Evolutionary conservation across 1,140 invertebrate genomes (phyloP).

Genomic region (Papilio polyxenes): DNA sequence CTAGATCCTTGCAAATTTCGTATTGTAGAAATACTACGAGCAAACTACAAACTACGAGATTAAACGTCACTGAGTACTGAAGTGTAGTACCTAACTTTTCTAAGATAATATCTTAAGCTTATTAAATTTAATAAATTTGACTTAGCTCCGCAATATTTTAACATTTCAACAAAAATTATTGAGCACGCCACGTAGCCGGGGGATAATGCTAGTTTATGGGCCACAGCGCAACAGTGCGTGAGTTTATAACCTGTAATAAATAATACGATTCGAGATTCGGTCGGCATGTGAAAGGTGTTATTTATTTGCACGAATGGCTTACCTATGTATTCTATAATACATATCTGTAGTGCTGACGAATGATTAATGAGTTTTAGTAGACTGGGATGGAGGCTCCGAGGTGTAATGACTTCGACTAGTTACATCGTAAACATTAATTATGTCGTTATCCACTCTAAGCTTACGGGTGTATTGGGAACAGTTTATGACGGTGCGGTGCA

Average conservation of each 20-base stretch:
- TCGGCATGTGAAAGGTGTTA: constrained; percentile 43
- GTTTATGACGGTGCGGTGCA: constrained; percentile 35
- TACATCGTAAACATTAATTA: constrained; percentile 39
- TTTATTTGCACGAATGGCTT: constrained; percentile 44
- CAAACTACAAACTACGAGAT: background rate
- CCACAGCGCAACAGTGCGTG: constrained; percentile 44
- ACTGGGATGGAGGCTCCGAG: constrained; percentile 16
- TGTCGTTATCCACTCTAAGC: constrained; percentile 38
- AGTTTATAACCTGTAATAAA: constrained; percentile 49
- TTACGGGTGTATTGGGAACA: constrained; percentile 38
- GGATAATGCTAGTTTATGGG: constrained; percentile 45
- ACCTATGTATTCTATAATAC: constrained; percentile 30
- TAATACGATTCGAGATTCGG: constrained; percentile 48
- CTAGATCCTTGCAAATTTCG: background rate
- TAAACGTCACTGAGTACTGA: background rate
- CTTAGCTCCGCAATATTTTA: background rate
- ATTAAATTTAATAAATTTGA: constrained; percentile 10
- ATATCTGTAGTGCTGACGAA: background rate
- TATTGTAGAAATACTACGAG: background rate
- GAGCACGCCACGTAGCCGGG: constrained; percentile 30
- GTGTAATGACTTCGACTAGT: constrained; percentile 38
- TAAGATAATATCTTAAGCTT: background rate
- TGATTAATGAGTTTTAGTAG: constrained; percentile 36
- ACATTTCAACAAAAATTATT: constrained; percentile 35
- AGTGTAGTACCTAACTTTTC: background rate